A percentile compares a stretch with the other conserved stretches of the same genome.
Evolutionary conservation across 2,113 vertebrate species (phyloP).

Genomic region (Oncorhynchus nerka): DNA sequence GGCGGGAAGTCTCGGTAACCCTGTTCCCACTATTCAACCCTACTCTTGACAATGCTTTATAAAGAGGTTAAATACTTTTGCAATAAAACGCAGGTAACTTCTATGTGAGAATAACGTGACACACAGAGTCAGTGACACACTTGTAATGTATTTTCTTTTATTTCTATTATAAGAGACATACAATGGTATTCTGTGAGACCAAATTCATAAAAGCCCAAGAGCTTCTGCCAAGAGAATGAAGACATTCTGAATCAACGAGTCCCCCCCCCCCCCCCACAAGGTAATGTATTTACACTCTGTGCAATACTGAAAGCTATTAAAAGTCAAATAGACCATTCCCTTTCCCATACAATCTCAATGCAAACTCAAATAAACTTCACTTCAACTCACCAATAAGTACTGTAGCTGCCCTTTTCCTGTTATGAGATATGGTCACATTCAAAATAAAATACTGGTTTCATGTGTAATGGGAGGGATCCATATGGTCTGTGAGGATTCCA

Average conservation of each 20-base stretch:
- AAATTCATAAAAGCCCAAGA: conserved; percentile 62
- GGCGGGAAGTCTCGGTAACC: no score
- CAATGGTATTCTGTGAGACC: conserved; percentile 65
- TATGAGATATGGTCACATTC: conserved; percentile 18
- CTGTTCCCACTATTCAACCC: no score
- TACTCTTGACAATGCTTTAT: no score
- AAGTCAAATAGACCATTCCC: conserved; percentile 27
- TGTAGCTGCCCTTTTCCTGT: conserved; percentile 57
- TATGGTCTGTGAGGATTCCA: background rate
- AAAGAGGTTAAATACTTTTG: no score
- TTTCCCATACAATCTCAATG: conserved; percentile 49
- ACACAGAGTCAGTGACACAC: background rate
- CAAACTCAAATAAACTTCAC: conserved; percentile 39
- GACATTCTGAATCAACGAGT: conserved; percentile 56
- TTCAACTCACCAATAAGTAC: conserved; percentile 23
- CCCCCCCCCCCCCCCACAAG: conserved; percentile 36
- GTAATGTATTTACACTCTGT: conserved; percentile 68
- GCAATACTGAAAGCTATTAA: conserved; percentile 43
- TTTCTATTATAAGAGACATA: conserved; percentile 73
- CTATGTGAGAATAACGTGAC: background rate
- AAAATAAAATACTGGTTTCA: background rate
- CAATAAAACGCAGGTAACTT: no score
- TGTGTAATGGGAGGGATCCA: background rate
- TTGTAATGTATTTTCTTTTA: conserved; percentile 53
- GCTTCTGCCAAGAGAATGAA: conserved; percentile 41